These are phyloP conservation scores for Choloepus didactylus DNA, from an alignment of 2,797 vertebrate genomes.

Conservation along the genomic window DNA sequence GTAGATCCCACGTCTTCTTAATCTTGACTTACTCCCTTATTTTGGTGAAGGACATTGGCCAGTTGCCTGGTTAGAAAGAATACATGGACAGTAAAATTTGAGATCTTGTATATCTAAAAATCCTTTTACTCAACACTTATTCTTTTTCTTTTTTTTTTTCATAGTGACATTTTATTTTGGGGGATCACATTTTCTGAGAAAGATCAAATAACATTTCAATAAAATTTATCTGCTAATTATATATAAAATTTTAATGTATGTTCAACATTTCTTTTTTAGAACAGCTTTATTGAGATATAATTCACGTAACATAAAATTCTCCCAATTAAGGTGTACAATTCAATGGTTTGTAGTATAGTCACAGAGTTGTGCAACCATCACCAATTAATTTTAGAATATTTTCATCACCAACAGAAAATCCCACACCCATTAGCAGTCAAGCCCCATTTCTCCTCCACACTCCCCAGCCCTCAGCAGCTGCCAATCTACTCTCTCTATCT, in stretches of 20 bases:
- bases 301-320: too few relatives aligned
- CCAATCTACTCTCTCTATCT: too few relatives aligned
- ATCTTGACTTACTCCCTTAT: background rate
- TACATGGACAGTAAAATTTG: background rate
- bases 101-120: background rate
- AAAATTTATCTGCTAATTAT: background rate
- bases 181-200: background rate
- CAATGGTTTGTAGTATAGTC: too few relatives aligned
- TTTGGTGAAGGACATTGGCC: background rate
- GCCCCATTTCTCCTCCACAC: background rate
- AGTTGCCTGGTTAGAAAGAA: background rate
- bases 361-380: too few relatives aligned
- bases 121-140: background rate
- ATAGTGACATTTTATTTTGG: background rate
- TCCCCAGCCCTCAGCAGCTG: background rate
- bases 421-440: background rate
- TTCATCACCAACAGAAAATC: background rate
- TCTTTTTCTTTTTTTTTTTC: too few relatives aligned
- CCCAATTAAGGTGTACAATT: too few relatives aligned
- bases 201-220: too few relatives aligned
- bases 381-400: background rate
- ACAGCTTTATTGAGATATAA: background rate
- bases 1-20: accelerated
- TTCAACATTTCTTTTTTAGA: conserved; percentile 24
- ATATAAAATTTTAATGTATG: background rate